A percentile compares a stretch with the other conserved stretches of the same genome.
Evolutionary conservation across 92 coral and sea anemone species (phyloP).

Genomic region (Zoanthus sociatus): DNA sequence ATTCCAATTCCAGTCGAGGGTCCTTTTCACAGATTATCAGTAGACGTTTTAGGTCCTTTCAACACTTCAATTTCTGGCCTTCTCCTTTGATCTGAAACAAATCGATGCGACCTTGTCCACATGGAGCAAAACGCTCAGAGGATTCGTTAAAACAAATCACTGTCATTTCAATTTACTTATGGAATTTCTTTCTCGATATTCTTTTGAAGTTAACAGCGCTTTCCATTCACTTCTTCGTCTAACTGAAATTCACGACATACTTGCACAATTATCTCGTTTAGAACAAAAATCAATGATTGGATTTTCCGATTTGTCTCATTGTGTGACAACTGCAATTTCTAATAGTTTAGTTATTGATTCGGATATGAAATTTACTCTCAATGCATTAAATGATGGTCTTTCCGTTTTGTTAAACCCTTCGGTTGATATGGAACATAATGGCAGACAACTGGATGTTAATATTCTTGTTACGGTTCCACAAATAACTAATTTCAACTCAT

Average conservation of each 20-base stretch:
- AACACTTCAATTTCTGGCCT: constrained; percentile 60
- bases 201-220: constrained; percentile 22
- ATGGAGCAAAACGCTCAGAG: constrained; percentile 32
- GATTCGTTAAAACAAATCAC: not conserved
- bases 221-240: constrained; percentile 21
- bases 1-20: constrained; percentile 25
- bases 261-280: not conserved
- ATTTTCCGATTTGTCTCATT: constrained; percentile 17
- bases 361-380: constrained; percentile 5
- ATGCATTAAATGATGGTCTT: constrained; percentile 51
- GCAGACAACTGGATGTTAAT: constrained; percentile 12
- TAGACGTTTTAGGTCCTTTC: constrained; percentile 63
- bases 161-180: not conserved
- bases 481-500: constrained; percentile 5
- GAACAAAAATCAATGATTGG: constrained; percentile 16
- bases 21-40: constrained; percentile 20
- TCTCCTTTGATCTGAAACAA: not conserved
- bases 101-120: constrained; percentile 38
- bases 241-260: constrained; percentile 22
- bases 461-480: constrained; percentile 52
- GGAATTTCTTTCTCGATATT: constrained; percentile 16
- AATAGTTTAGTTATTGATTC: not conserved
- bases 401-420: constrained; percentile 45
- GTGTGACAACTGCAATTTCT: constrained; percentile 15
- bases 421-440: constrained; percentile 54